Evolutionary conservation across 1,140 invertebrate species (phyloP).

Genomic region (Coenobita brevimanus): DNA sequence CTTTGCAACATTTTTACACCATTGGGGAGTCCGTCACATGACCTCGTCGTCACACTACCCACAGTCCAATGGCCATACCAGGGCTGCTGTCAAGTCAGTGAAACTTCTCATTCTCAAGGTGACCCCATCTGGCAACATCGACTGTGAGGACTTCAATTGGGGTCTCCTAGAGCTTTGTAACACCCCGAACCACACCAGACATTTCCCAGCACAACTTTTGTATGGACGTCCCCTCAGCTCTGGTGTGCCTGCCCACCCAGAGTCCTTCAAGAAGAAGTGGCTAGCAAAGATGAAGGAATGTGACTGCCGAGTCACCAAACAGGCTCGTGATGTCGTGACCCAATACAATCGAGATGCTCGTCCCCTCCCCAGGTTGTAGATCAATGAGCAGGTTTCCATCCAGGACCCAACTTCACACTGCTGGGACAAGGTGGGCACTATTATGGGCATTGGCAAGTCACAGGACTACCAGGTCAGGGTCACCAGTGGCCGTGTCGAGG

Average conservation of each 20-base stretch:
- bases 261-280: conserved; percentile 14
- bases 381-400: not conserved
- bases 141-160: not conserved
- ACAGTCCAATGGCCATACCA: not conserved
- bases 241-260: not conserved
- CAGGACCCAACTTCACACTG: not conserved
- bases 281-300: not conserved
- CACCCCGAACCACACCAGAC: not conserved
- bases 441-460: not conserved
- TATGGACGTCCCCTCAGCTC: not conserved
- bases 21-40: not conserved
- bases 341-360: not conserved
- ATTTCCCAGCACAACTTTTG: not conserved
- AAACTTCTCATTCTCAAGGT: not conserved
- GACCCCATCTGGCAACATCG: not conserved
- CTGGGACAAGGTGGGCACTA: too few species aligned
- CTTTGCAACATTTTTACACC: not conserved
- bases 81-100: not conserved
- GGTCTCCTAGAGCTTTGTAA: not conserved
- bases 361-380: not conserved
- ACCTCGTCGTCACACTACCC: not conserved
- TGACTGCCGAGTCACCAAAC: not conserved
- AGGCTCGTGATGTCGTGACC: not conserved
- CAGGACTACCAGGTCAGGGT: too few species aligned
- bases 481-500: conserved; percentile 9